Base-by-base conservation (phyloP, 2,888 invertebrate species). In the Tenthredo livida region DNA sequence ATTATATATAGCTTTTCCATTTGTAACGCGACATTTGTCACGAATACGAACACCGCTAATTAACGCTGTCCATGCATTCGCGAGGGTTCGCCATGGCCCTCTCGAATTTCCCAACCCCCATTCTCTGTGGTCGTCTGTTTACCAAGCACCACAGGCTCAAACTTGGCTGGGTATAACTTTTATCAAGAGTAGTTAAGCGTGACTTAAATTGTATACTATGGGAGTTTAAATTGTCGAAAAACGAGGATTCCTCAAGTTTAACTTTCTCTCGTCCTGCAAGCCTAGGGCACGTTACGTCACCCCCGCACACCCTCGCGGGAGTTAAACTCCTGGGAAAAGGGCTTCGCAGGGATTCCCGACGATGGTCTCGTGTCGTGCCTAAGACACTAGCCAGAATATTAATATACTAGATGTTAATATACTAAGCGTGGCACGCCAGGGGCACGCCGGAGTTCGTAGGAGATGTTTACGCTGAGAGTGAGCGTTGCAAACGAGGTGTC, bases 1-100 rank as follows among this genome's bases (percentile, higher is more conserved):
- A 78, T 78, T 78, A 78, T 78, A 78, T 58, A 78, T 78, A 37
- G 78, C 78, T 80, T 80, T 80, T 61, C 80, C 80, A 80, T 80
- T 80, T 80, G 80, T 80, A 80, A 58, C 80, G 80, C 61, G 40
- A 80, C 80, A 61, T 80, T 80, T 80, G 80, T 61, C 80, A 61
- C 25, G 58, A 80, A 80, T 80, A 67, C 83, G 43, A 83, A 83
- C 70, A 83, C 47, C 67, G 67, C 47, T 83, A 70, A 83, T 83
- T 83, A 70, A 65, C 61, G 80, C 70, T 83, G 67, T 67, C 67
- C 83, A 70, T 33, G 83, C 43, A 67, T 83, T 21, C 21, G 70
- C 61, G 65, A 17, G 83, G 50, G 29, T 67, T 67, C 67, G 29
- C n/a, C n/a, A n/a, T n/a, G n/a, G n/a, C 47, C n/a, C 83, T 67